A percentile compares a stretch with the other conserved stretches of the same genome.
Conservation (phyloP, 2,113 vertebrate species). For the Sinocyclocheilus anophthalmus region DNA sequence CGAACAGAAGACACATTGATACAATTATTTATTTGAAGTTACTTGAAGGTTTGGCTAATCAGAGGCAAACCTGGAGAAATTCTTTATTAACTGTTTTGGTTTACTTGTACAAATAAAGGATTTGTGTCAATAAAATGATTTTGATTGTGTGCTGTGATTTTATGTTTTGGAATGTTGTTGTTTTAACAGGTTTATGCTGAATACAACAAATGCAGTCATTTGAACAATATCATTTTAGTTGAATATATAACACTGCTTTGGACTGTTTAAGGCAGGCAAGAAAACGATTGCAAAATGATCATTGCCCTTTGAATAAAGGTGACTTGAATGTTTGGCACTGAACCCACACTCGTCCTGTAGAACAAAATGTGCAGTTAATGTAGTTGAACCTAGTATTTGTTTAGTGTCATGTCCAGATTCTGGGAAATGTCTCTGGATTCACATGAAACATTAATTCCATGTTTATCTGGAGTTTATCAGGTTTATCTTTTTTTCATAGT, state of each 20-base stretch:
- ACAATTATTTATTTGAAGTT: conserved; percentile 34
- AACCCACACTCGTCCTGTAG: background rate
- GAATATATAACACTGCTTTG: background rate
- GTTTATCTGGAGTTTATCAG: too few species aligned
- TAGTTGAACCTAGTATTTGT: background rate
- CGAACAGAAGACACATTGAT: background rate
- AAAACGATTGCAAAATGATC: background rate
- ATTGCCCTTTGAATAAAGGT: background rate
- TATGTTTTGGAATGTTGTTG: background rate
- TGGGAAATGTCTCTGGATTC: background rate
- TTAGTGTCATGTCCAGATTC: background rate
- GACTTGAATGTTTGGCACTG: background rate
- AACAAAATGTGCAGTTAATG: background rate
- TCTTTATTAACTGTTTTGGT: conserved; percentile 28
- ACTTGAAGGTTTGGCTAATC: conserved; percentile 4
- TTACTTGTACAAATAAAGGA: conserved; percentile 27
- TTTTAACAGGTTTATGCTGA: background rate
- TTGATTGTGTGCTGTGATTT: conserved; percentile 22
- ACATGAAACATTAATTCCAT: background rate
- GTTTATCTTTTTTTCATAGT: too few species aligned
- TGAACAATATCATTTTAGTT: background rate
- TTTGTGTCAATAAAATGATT: conserved; percentile 39
- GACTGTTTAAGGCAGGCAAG: background rate
- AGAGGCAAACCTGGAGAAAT: conserved; percentile 9
- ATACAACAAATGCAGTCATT: background rate